These are phyloP conservation scores for Erebia palarica DNA, from an alignment of 2,888 invertebrate genomes.

Conservation along the genomic window DNA sequence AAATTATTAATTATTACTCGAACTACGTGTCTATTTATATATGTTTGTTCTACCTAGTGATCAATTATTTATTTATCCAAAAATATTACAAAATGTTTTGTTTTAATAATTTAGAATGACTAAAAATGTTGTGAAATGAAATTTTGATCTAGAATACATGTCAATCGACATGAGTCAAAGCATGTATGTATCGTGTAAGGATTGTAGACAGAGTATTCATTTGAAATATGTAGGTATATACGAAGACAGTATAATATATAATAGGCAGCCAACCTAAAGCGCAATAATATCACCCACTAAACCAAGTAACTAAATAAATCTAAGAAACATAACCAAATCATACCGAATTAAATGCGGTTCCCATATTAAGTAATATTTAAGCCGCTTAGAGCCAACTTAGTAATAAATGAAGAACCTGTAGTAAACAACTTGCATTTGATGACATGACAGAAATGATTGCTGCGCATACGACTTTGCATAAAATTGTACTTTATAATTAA, in stretches of 20 bases:
- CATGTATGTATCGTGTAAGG: neutral
- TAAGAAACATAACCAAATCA: constrained; percentile 65
- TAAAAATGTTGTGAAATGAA: neutral
- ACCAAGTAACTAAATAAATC: constrained; percentile 59
- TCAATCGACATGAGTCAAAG: neutral
- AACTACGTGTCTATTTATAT: neutral
- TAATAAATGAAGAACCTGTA: constrained; percentile 26
- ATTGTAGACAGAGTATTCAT: neutral
- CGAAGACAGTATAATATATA: neutral
- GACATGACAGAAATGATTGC: constrained; percentile 40
- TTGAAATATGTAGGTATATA: too few relatives aligned
- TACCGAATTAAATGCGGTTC: constrained; percentile 64
- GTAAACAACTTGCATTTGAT: constrained; percentile 35
- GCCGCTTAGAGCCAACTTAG: constrained; percentile 67
- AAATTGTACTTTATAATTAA: neutral
- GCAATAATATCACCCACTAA: constrained; percentile 34
- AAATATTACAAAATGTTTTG: too few relatives aligned
- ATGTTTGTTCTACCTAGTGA: too few relatives aligned
- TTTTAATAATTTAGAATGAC: too few relatives aligned
- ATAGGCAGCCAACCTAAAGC: constrained; percentile 28
- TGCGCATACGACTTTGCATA: neutral
- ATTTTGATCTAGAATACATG: neutral
- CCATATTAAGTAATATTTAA: constrained; percentile 67
- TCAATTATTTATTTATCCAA: too few relatives aligned
- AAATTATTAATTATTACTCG: too few relatives aligned